Conservation (phyloP, 2,888 invertebrate genomes). For the Stomorhina lunata region DNA sequence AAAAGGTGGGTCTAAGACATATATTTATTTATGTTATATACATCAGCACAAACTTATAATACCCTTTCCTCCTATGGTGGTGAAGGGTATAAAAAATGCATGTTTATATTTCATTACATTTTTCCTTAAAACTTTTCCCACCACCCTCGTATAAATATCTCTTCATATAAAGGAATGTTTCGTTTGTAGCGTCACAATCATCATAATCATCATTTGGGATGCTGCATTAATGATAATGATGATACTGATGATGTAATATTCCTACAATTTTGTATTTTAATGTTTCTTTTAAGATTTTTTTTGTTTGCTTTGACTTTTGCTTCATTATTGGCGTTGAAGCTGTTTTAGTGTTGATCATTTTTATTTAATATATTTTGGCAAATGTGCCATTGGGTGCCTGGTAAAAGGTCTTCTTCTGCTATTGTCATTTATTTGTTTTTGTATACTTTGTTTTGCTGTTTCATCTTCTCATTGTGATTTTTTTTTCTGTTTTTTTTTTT, state of each 20-base stretch:
- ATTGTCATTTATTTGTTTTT: conserved; percentile 22
- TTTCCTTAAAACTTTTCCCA: not conserved
- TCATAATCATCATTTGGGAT: conserved; percentile 23
- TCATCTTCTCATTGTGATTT: conserved; percentile 16
- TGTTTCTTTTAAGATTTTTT: conserved; percentile 14
- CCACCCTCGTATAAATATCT: conserved; percentile 22
- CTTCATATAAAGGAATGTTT: not conserved
- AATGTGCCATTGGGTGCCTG: conserved; percentile 56
- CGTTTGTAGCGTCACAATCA: no score
- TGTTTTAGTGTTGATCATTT: conserved; percentile 9
- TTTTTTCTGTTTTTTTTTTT: not conserved
- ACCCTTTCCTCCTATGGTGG: no score
- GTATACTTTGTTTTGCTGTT: not conserved
- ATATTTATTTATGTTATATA: no score
- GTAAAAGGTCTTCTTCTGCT: conserved; percentile 44
- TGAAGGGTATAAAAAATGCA: no score
- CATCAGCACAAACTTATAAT: no score
- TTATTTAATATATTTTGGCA: conserved; percentile 22
- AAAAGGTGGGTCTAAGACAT: no score
- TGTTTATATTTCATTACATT: no score
- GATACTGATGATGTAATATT: conserved; percentile 56
- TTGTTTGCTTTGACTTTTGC: conserved; percentile 4
- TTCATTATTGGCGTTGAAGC: conserved; percentile 20
- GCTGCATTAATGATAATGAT: conserved; percentile 47
- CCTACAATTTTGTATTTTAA: conserved; percentile 24